A percentile compares a stretch with the other conserved stretches of the same genome.
Conservation (phyloP, 2,113 vertebrate genomes). For the Thunnus maccoyii region DNA sequence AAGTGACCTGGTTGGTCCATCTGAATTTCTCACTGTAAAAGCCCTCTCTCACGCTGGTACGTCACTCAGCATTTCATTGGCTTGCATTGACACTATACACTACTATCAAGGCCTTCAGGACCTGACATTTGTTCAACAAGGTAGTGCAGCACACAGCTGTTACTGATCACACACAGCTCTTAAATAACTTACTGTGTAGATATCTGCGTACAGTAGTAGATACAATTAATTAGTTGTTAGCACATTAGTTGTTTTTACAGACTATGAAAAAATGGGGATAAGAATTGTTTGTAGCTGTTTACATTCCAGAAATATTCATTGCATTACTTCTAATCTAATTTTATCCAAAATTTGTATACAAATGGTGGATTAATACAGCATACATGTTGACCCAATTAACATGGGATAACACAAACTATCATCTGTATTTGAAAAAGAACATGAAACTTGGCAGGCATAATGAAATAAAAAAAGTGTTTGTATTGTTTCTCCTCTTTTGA, state of each 20-base stretch:
- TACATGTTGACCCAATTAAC: too few relatives aligned
- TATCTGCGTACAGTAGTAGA: too few relatives aligned
- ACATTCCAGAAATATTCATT: neutral
- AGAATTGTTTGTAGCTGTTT: neutral
- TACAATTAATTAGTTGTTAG: too few relatives aligned
- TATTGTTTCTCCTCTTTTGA: neutral
- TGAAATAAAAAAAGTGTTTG: too few relatives aligned
- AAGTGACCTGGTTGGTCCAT: neutral
- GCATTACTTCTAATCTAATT: too few relatives aligned
- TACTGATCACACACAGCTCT: constrained; percentile 5
- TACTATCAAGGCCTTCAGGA: neutral
- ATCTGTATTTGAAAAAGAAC: too few relatives aligned
- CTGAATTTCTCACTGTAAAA: constrained; percentile 4
- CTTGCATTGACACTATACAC: neutral
- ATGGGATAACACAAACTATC: too few relatives aligned
- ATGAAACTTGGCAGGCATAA: too few relatives aligned
- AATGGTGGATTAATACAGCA: too few relatives aligned
- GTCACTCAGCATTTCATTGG: neutral
- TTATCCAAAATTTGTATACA: too few relatives aligned
- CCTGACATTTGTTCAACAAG: constrained; percentile 9
- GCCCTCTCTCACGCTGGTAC: neutral
- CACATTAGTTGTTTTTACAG: too few relatives aligned
- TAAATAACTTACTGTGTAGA: too few relatives aligned
- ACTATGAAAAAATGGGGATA: neutral
- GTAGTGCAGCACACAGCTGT: constrained; percentile 8